phyloP scores from a whole-genome alignment of 2,113 vertebrate genomes.

The Agapornis roseicollis region DNA sequence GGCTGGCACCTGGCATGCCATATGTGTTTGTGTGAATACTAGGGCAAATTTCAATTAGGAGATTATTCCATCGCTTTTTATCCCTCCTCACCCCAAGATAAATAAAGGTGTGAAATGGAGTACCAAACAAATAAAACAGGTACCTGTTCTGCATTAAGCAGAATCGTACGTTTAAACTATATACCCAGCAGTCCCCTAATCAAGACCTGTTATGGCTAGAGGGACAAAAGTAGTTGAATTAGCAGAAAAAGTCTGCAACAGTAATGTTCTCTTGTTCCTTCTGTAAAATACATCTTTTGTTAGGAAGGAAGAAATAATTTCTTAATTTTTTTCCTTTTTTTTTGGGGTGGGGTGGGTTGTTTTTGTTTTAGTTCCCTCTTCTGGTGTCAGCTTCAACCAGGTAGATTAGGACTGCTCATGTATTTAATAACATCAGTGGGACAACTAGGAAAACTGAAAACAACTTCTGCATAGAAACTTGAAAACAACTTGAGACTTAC shows the following conservation, averaged over 20 bases:
- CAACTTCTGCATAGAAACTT: neutral
- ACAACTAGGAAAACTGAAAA: neutral
- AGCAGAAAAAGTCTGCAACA: neutral
- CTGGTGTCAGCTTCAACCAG: neutral
- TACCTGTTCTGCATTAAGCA: neutral
- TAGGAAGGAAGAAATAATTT: no score
- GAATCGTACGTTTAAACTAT: neutral
- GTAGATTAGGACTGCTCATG: neutral
- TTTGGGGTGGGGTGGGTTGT: neutral
- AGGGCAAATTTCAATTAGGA: neutral
- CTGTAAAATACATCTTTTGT: neutral
- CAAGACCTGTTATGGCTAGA: neutral
- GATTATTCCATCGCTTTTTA: neutral
- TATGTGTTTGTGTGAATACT: neutral
- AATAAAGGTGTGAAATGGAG: neutral
- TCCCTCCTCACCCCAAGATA: neutral
- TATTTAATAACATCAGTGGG: neutral
- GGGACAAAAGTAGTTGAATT: neutral
- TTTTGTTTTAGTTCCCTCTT: neutral
- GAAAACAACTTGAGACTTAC: neutral
- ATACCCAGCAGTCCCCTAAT: neutral
- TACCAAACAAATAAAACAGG: neutral
- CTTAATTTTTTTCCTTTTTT: neutral
- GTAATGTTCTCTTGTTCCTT: neutral
- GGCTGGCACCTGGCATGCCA: accelerated